Conservation (phyloP, 1,140 invertebrate species). For the Eubasilissa regina region DNA sequence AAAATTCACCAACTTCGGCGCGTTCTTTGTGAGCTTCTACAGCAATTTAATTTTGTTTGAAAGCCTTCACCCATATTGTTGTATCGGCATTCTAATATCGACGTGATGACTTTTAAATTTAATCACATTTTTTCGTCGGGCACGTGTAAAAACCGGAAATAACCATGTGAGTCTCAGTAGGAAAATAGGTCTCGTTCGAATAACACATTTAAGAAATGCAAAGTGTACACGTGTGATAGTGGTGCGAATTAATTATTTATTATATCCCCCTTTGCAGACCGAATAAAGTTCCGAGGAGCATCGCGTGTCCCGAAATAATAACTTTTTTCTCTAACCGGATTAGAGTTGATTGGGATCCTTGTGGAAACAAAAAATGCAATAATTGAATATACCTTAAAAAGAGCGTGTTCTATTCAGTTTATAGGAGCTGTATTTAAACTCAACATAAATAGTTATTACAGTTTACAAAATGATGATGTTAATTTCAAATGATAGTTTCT, state of each 20-base stretch:
- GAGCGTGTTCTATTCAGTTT: no score
- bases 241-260: background rate
- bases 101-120: slow-evolving; percentile 42
- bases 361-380: background rate
- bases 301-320: slow-evolving; percentile 6
- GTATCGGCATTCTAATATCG: background rate
- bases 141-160: slow-evolving; percentile 21
- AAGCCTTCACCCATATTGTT: slow-evolving; percentile 26
- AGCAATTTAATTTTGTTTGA: slow-evolving; percentile 26
- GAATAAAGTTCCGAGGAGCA: background rate
- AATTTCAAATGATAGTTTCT: no score
- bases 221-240: background rate
- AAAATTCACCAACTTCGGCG: no score
- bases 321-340: background rate
- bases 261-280: background rate
- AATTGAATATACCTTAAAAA: no score
- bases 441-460: no score
- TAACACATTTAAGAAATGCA: slow-evolving; percentile 25
- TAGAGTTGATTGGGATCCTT: background rate
- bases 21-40: slow-evolving; percentile 16
- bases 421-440: no score
- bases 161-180: slow-evolving; percentile 23
- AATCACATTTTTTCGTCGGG: slow-evolving; percentile 13
- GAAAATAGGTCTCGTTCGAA: background rate
- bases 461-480: no score